phyloP scores from a whole-genome alignment of 2,888 invertebrate genomes.

The Vannuccia rotundouncinata region DNA sequence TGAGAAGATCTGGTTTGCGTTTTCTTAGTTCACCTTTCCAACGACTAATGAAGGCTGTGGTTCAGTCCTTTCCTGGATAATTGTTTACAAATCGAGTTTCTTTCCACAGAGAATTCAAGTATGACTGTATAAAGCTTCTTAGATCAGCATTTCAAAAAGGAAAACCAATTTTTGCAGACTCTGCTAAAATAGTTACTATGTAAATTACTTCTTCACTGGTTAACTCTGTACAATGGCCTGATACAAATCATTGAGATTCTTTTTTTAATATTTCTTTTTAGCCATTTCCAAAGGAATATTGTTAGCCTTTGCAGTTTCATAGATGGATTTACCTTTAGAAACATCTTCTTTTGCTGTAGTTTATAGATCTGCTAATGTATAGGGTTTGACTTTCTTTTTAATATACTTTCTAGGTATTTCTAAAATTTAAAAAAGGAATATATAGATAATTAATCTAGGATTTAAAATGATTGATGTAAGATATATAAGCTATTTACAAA shows the following conservation, averaged over 20 bases:
- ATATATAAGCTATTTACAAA: neutral
- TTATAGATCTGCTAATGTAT: neutral
- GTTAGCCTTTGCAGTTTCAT: neutral
- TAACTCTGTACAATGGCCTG: neutral
- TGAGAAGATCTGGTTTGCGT: neutral
- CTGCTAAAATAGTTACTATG: neutral
- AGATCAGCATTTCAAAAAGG: neutral
- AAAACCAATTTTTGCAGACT: neutral
- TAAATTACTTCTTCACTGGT: neutral
- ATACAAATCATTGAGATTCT: neutral
- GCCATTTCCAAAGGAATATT: neutral
- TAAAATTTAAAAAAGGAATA: neutral
- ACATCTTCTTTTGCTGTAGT: neutral
- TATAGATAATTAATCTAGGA: neutral
- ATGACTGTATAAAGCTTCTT: neutral
- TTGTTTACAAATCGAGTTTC: slow-evolving; percentile 12
- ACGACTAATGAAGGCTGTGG: slow-evolving; percentile 10
- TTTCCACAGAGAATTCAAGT: neutral
- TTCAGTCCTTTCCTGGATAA: slow-evolving; percentile 23
- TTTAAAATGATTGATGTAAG: neutral
- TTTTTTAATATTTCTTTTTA: neutral
- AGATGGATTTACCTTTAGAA: neutral
- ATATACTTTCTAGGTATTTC: neutral
- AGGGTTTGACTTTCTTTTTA: neutral
- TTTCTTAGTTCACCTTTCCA: slow-evolving; percentile 22